A percentile compares a stretch with the other conserved stretches of the same genome.
phyloP scores from a whole-genome alignment of 1,140 invertebrate genomes.

The Aleiodes sp. region DNA sequence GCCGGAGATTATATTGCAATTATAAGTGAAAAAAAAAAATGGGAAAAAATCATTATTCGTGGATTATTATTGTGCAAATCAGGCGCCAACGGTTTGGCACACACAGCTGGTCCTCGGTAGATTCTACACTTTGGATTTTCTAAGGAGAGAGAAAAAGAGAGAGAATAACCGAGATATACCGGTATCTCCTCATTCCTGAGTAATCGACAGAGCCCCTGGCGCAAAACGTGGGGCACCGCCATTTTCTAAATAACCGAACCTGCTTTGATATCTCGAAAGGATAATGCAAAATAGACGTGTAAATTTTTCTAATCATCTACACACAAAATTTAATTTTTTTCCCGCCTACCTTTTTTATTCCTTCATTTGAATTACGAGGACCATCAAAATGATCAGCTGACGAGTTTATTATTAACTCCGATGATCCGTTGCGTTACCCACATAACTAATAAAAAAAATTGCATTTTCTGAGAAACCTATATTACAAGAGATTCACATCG shows the following conservation, averaged over 20 bases:
- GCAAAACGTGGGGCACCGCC: slow-evolving; percentile 46
- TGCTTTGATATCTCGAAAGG: slow-evolving; percentile 40
- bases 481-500: not conserved
- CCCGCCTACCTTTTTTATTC: not conserved
- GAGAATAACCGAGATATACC: slow-evolving; percentile 55
- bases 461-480: slow-evolving; percentile 5
- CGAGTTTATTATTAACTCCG: slow-evolving; percentile 9
- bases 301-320: not conserved
- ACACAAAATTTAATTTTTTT: slow-evolving; percentile 13
- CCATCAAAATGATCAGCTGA: slow-evolving; percentile 8
- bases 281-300: not conserved
- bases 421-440: not conserved
- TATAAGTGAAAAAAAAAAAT: not conserved
- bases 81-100: not conserved
- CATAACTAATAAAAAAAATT: not conserved
- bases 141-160: not conserved
- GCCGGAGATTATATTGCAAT: not conserved
- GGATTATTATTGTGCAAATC: not conserved
- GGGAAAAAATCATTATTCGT: not conserved
- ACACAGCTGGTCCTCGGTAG: not conserved
- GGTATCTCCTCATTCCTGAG: slow-evolving; percentile 65
- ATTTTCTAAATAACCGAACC: slow-evolving; percentile 58
- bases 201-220: slow-evolving; percentile 59
- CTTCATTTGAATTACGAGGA: not conserved
- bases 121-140: not conserved